These are phyloP conservation scores for Manis crassicaudata DNA, from an alignment of 2,797 vertebrate genomes.

Conservation along the genomic window DNA sequence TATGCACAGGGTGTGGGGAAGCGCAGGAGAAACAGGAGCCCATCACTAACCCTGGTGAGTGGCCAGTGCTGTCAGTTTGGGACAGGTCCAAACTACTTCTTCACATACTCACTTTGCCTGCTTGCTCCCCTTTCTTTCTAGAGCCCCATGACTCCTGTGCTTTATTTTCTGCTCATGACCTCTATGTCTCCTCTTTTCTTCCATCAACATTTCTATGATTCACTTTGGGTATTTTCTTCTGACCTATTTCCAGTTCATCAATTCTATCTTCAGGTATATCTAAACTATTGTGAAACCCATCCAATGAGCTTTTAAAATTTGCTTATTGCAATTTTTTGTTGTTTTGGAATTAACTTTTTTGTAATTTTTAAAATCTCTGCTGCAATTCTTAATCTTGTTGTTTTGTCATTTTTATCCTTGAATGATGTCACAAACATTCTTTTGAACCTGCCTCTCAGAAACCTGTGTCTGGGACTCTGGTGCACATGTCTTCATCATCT, in stretches of 20 bases:
- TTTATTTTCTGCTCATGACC: neutral
- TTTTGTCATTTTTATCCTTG: neutral
- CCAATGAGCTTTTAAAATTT: neutral
- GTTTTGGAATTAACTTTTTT: neutral
- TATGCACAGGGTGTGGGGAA: rapidly evolving
- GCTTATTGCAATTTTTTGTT: neutral
- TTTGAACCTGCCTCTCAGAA: rapidly evolving
- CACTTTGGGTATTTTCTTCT: neutral
- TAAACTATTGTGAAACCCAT: neutral
- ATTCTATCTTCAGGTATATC: neutral
- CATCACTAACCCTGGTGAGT: rapidly evolving
- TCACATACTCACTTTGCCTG: rapidly evolving
- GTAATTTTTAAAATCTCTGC: neutral
- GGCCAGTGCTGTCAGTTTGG: neutral
- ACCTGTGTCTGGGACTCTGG: rapidly evolving
- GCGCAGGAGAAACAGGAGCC: rapidly evolving
- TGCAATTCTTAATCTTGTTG: neutral
- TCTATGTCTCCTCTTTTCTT: neutral
- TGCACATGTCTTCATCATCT: rapidly evolving
- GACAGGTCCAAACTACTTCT: rapidly evolving
- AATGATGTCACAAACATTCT: rapidly evolving
- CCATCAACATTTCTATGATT: neutral
- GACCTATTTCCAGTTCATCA: neutral
- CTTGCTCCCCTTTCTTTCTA: neutral
- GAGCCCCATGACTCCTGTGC: too few relatives aligned